Evolutionary conservation across 2,113 vertebrate genomes (phyloP), one percentile per base, ranked within the genome.

Genomic region (Triplophysa siluroides): DNA sequence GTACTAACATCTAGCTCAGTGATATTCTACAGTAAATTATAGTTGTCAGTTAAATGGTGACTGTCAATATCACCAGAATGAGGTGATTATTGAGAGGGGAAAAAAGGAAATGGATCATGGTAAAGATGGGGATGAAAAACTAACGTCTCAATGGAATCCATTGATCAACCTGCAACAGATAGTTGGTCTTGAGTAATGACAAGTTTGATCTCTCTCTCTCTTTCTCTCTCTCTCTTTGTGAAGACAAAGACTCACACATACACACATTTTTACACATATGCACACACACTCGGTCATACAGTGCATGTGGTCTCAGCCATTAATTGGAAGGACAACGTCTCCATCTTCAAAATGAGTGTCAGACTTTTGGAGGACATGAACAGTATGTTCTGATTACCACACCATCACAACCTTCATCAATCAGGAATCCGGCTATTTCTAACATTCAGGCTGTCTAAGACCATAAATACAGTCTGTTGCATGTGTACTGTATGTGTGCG

Each of bases 31-130:
- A 47, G 62, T 62, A 45, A 47, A 62, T 11, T 1, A 2, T 26
- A 43, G 41, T 43, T 43, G 72, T 21, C 21, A 47, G 21, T 14
- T 38, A 58, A 73, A 73, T 58, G 26, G 26, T 38, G 29, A 26
- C 19, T 56, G 54, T 61, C 72, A 75, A 62, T 75, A 75, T 26
- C 33, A 61, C 45, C 9, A 1, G 21, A 75, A 75, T 75, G n/a
- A 21, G 21, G 21, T 75, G 72, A 75, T 62, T 45, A 63, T 47
- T 62, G 72, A 75, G 56, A 3, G 21, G 38, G 45, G 21, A 75
- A 75, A 62, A 62, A 61, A 21, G 13, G 19, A 75, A 75, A 75
- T 45, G 23, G 47, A 75, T 75, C 58, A 47, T 63, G 63, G 72
- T 75, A 26, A 63, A 75, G 56, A 62, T 47, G 41, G 23, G 38